phyloP scores from a whole-genome alignment of 2,113 vertebrate genomes.

The Climacteris rufus region DNA sequence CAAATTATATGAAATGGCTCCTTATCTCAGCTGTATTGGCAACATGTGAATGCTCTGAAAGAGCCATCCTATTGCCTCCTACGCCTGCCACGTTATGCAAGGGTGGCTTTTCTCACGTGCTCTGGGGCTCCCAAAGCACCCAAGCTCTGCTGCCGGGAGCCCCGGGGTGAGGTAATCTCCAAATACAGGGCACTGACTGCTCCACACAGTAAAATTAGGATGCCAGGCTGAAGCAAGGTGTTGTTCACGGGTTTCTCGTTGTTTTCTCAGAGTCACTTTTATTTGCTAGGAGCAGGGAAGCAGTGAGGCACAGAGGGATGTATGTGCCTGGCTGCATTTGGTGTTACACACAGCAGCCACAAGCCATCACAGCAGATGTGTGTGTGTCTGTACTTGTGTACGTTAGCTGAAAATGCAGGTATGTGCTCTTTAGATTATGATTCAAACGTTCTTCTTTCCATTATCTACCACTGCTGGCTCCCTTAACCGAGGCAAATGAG shows the following conservation, averaged over 20 bases:
- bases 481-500: background rate
- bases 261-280: background rate
- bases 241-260: background rate
- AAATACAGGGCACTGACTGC: background rate
- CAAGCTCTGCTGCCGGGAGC: background rate
- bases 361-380: background rate
- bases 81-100: background rate
- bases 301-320: background rate
- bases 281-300: background rate
- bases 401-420: background rate
- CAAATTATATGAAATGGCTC: background rate
- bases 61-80: slow-evolving; percentile 5
- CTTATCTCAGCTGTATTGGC: background rate
- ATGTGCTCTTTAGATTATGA: background rate
- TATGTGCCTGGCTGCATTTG: no score
- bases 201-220: background rate
- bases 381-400: background rate
- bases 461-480: background rate
- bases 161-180: background rate
- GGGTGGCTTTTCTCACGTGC: background rate
- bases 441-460: background rate
- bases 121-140: background rate
- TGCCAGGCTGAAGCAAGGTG: background rate
- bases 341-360: background rate
- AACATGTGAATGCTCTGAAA: background rate